These are phyloP conservation scores for Thymelicus lineola DNA, from an alignment of 2,888 invertebrate genomes.

Conservation along the genomic window DNA sequence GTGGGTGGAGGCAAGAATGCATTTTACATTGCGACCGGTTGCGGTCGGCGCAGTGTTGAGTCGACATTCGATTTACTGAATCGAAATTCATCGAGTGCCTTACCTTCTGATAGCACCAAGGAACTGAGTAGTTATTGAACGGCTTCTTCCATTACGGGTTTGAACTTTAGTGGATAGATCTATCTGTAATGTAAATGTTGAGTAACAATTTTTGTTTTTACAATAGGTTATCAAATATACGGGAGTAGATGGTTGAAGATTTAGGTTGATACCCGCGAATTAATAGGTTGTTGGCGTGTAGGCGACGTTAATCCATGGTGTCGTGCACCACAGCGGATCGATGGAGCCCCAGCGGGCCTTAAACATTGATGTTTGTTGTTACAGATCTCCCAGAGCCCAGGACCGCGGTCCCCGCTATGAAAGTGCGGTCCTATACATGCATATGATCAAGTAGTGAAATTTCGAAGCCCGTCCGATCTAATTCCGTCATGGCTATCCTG, in stretches of 20 bases:
- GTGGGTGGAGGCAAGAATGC: slow-evolving; percentile 65
- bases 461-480: slow-evolving; percentile 61
- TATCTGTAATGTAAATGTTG: slow-evolving; percentile 19
- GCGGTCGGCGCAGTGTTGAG: slow-evolving; percentile 42
- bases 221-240: slow-evolving; percentile 35
- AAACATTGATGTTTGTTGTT: slow-evolving; percentile 69
- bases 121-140: slow-evolving; percentile 24
- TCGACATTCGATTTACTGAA: slow-evolving; percentile 45
- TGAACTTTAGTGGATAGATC: slow-evolving; percentile 3
- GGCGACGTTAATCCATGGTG: slow-evolving; percentile 22
- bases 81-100: slow-evolving; percentile 43
- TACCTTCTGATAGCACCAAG: slow-evolving; percentile 39
- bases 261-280: slow-evolving; percentile 12
- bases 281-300: slow-evolving; percentile 38
- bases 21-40: slow-evolving; percentile 62
- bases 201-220: slow-evolving; percentile 27
- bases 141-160: slow-evolving; percentile 16
- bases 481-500: slow-evolving; percentile 74
- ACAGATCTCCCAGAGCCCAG: slow-evolving; percentile 69
- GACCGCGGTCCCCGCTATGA: slow-evolving; percentile 73
- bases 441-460: slow-evolving; percentile 73
- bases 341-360: slow-evolving; percentile 54
- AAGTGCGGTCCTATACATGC: slow-evolving; percentile 69
- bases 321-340: slow-evolving; percentile 42
- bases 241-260: slow-evolving; percentile 5